Evolutionary conservation across 2,113 vertebrate species (phyloP).

Genomic region (Dissostichus mawsoni): DNA sequence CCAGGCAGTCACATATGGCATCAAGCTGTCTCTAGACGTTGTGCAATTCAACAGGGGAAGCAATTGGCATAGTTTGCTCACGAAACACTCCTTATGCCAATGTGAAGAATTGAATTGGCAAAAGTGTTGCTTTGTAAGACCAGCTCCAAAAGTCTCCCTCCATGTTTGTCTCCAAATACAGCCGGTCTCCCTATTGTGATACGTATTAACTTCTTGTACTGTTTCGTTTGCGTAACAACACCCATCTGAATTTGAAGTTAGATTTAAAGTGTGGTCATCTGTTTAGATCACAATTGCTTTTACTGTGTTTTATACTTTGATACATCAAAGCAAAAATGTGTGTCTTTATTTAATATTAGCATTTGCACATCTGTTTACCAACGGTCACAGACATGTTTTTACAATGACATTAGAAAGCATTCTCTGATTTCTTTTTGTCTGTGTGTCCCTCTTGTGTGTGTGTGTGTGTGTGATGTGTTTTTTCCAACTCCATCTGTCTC

Average conservation of each 20-base stretch:
- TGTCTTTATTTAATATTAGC: background rate
- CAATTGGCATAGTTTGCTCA: conserved; percentile 62
- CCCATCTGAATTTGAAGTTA: background rate
- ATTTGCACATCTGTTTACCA: background rate
- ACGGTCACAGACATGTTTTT: background rate
- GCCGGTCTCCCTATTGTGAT: conserved; percentile 48
- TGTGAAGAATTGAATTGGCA: conserved; percentile 74
- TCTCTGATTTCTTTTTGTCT: background rate
- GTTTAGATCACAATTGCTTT: background rate
- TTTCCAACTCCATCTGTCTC: conserved; percentile 53
- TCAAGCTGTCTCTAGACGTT: conserved; percentile 60
- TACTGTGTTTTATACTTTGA: background rate
- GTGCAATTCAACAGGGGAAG: conserved; percentile 49
- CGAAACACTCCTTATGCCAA: conserved; percentile 62
- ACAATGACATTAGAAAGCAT: background rate
- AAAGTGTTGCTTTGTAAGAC: conserved; percentile 26
- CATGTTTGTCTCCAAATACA: conserved; percentile 33
- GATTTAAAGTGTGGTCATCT: background rate
- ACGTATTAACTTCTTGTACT: conserved; percentile 29
- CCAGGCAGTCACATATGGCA: conserved; percentile 67
- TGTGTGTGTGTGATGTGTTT: conserved; percentile 31
- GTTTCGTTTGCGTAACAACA: conserved; percentile 1
- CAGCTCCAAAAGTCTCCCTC: conserved; percentile 48
- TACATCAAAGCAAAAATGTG: background rate
- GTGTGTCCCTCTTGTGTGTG: conserved; percentile 15